phyloP scores from a whole-genome alignment of 2,888 invertebrate genomes.

The Neoaliturus tenellus region DNA sequence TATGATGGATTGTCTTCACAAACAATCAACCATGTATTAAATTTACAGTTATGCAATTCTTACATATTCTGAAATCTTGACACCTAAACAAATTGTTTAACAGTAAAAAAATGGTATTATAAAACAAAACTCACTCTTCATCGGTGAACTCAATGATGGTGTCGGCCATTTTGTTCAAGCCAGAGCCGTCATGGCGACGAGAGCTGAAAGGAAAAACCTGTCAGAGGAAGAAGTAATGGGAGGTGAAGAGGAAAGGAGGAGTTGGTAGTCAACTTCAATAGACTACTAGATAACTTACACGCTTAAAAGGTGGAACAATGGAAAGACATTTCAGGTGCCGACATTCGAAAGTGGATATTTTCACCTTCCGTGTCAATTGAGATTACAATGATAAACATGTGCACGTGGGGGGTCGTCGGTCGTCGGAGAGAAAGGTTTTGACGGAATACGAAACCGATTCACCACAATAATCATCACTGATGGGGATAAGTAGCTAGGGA shows the following conservation, averaged over 20 bases:
- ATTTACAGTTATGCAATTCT: too few species aligned
- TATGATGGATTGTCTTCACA: too few species aligned
- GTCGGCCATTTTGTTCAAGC: constrained; percentile 11
- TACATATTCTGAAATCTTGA: too few species aligned
- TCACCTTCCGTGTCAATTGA: neutral
- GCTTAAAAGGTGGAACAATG: neutral
- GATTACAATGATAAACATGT: too few species aligned
- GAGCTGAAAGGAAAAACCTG: neutral
- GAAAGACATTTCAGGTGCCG: neutral
- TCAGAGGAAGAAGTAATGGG: neutral
- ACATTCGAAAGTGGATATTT: neutral
- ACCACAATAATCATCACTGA: too few species aligned
- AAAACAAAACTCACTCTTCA: constrained; percentile 32
- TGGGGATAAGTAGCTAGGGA: too few species aligned
- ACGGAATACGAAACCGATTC: neutral
- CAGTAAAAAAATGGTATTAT: too few species aligned
- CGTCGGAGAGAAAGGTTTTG: neutral
- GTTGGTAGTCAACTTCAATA: neutral
- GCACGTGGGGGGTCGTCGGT: neutral
- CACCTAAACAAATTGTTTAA: too few species aligned
- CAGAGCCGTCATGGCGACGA: constrained; percentile 35
- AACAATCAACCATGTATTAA: too few species aligned
- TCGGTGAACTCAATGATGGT: constrained; percentile 42
- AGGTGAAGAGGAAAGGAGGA: neutral
- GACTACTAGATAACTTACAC: neutral